phyloP scores from a whole-genome alignment of 2,888 invertebrate species.

The Eristalis arbustorum region DNA sequence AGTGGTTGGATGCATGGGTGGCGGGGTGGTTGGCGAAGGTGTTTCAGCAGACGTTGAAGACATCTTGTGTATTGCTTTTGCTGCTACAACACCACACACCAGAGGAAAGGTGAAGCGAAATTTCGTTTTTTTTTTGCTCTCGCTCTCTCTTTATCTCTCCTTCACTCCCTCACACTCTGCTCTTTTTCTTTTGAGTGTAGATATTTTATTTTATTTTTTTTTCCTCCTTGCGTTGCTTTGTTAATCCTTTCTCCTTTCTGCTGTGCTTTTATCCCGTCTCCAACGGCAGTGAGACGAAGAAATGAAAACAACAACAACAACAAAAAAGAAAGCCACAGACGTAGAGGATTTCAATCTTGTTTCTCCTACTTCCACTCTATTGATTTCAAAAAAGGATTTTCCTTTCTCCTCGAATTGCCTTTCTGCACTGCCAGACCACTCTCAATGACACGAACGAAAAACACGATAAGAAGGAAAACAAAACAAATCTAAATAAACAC shows the following conservation, averaged over 20 bases:
- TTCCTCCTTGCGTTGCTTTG: conserved; percentile 11
- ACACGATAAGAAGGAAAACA: not conserved
- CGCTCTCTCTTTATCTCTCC: not conserved
- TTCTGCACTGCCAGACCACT: conserved; percentile 7
- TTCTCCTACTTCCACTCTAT: conserved; percentile 49
- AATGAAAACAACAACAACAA: conserved; percentile 2
- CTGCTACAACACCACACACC: conserved; percentile 6
- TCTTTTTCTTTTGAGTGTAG: not conserved
- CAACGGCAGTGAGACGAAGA: conserved; percentile 9
- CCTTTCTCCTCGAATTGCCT: not conserved
- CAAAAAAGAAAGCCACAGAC: conserved; percentile 36
- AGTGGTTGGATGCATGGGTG: conserved; percentile 71
- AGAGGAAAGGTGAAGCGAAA: conserved; percentile 7
- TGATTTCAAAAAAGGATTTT: conserved; percentile 40
- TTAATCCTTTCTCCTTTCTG: conserved; percentile 47
- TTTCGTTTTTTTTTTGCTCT: not conserved
- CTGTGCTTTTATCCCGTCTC: conserved; percentile 5
- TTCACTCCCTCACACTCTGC: no score
- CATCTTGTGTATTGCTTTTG: conserved; percentile 71
- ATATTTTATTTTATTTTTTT: conserved; percentile 12
- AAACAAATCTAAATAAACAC: conserved; percentile 24
- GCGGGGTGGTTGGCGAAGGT: conserved; percentile 74
- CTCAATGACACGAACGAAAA: conserved; percentile 10
- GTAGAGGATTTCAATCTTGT: conserved; percentile 13
- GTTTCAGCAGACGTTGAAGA: conserved; percentile 75